Conservation (phyloP, 30 jellyfish, hydroid and myxozoan genomes). For the Hydra vulgaris region DNA sequence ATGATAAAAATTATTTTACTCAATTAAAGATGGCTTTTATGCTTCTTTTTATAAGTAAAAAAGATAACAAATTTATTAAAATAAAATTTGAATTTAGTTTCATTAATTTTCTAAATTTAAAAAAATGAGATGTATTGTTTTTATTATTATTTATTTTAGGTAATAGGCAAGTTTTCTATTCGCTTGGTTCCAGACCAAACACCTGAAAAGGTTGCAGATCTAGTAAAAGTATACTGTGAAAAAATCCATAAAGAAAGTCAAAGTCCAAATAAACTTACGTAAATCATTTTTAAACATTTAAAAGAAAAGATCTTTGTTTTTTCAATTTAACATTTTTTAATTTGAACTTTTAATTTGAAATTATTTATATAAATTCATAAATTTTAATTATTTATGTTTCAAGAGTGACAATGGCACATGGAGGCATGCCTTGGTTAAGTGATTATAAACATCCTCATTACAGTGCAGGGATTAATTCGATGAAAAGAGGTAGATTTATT, state of each 20-base stretch:
- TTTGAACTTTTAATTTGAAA: too few relatives aligned
- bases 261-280: conserved; percentile 44
- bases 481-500: conserved; percentile 65
- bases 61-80: too few relatives aligned
- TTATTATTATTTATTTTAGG: conserved; percentile 32
- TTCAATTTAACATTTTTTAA: background rate
- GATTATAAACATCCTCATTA: conserved; percentile 72
- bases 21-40: background rate
- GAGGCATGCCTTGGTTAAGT: conserved; percentile 90
- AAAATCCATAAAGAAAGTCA: conserved; percentile 46
- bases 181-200: conserved; percentile 83
- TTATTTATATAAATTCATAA: too few relatives aligned
- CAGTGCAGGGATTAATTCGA: conserved; percentile 74
- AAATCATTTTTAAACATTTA: background rate
- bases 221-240: conserved; percentile 50
- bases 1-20: too few relatives aligned
- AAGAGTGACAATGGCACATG: conserved; percentile 62
- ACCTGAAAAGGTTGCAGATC: conserved; percentile 56
- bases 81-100: too few relatives aligned
- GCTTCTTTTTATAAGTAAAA: background rate
- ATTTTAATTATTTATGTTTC: too few relatives aligned
- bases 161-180: conserved; percentile 90
- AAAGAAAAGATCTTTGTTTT: background rate
- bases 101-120: too few relatives aligned
- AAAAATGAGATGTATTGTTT: background rate